phyloP scores from a whole-genome alignment of 2,888 invertebrate species.

The Dryobota labecula region DNA sequence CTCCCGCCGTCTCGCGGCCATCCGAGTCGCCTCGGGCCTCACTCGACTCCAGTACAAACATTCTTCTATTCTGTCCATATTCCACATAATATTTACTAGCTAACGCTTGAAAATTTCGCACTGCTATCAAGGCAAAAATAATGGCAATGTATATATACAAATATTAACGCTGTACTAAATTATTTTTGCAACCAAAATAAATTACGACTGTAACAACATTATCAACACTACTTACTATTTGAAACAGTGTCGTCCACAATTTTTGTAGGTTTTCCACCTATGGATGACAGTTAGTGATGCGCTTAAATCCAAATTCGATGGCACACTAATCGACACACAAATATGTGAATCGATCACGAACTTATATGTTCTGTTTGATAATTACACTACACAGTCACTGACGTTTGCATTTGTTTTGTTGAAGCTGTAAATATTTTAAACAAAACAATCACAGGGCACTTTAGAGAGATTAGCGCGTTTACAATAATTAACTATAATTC shows the following conservation, averaged over 20 bases:
- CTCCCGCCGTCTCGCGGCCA: constrained; percentile 88
- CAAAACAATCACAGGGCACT: constrained; percentile 89
- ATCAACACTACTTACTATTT: constrained; percentile 86
- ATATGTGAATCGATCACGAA: constrained; percentile 82
- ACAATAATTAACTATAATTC: constrained; percentile 88
- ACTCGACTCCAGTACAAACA: constrained; percentile 81
- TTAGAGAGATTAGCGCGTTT: constrained; percentile 85
- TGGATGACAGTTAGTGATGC: constrained; percentile 85
- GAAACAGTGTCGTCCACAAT: constrained; percentile 88
- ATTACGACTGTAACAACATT: constrained; percentile 24
- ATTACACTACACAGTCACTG: constrained; percentile 84
- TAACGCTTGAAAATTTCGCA: constrained; percentile 32
- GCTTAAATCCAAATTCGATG: constrained; percentile 80
- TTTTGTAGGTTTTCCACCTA: constrained; percentile 86
- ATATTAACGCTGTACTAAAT: constrained; percentile 13
- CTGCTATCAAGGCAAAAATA: constrained; percentile 19
- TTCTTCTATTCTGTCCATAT: constrained; percentile 74
- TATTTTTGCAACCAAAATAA: constrained; percentile 27
- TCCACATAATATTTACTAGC: constrained; percentile 70
- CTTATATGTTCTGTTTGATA: constrained; percentile 75
- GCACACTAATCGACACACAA: constrained; percentile 82
- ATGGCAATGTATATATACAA: constrained; percentile 14
- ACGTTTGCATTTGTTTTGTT: constrained; percentile 78
- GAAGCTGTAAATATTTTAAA: constrained; percentile 82
- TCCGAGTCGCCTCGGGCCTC: constrained; percentile 83